Evolutionary conservation across 2,888 invertebrate species (phyloP).

Genomic region (Trypoxylon attenuatum): DNA sequence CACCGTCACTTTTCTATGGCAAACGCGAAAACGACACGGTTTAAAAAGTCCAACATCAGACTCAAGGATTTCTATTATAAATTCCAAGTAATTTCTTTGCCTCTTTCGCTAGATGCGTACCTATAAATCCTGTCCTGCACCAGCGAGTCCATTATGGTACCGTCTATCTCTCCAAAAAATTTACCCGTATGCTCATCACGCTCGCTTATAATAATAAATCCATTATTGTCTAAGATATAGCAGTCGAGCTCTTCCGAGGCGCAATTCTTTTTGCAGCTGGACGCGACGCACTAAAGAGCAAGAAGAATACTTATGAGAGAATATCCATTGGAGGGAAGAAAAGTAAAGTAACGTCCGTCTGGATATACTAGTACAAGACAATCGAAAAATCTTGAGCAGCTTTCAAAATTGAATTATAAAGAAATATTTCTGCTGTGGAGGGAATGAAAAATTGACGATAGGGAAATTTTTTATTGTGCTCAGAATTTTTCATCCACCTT

Average conservation of each 20-base stretch:
- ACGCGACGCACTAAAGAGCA: conserved; percentile 79
- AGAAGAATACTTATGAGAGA: not conserved
- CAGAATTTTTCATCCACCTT: too few species aligned
- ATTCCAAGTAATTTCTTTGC: too few species aligned
- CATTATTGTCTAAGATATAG: conserved; percentile 95
- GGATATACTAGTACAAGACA: too few species aligned
- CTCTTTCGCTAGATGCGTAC: too few species aligned
- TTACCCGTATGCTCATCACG: conserved; percentile 90
- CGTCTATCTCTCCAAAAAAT: conserved; percentile 96
- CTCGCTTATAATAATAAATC: conserved; percentile 94
- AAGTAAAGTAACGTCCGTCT: not conserved
- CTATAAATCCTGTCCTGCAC: conserved; percentile 93
- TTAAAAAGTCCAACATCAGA: not conserved
- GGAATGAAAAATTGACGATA: too few species aligned
- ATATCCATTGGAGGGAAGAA: not conserved
- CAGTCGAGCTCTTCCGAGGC: conserved; percentile 92
- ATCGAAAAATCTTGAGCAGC: not conserved
- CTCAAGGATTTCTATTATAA: too few species aligned
- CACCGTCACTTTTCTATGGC: conserved; percentile 84
- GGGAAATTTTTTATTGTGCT: too few species aligned
- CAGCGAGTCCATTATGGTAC: conserved; percentile 94
- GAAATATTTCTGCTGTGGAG: not conserved
- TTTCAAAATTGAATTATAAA: not conserved
- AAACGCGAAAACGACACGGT: conserved; percentile 6
- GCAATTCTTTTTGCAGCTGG: conserved; percentile 87